phyloP scores from a whole-genome alignment of 1,140 invertebrate genomes.

The Saccostrea echinata region DNA sequence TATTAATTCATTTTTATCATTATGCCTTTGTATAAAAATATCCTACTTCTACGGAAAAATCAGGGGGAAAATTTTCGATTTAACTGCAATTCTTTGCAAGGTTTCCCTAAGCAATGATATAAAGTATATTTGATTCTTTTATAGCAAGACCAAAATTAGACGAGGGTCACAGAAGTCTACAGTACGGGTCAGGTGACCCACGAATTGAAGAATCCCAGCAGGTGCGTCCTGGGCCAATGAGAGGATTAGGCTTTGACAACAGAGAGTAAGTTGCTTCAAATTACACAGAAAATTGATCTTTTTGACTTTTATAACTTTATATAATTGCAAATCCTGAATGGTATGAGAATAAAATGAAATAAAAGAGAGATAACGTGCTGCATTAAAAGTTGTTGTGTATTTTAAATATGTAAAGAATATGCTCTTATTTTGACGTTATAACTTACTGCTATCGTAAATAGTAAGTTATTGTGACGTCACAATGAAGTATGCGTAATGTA shows the following conservation, averaged over 20 bases:
- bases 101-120: background rate
- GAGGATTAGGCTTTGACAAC: background rate
- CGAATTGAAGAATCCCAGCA: background rate
- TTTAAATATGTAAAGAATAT: too few species aligned
- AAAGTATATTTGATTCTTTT: background rate
- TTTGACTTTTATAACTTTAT: too few species aligned
- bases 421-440: background rate
- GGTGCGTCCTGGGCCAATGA: background rate
- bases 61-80: too few species aligned
- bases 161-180: slow-evolving; percentile 7
- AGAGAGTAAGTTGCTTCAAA: slow-evolving; percentile 10
- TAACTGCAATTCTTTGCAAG: background rate
- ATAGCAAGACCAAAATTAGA: slow-evolving; percentile 10
- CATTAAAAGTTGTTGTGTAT: background rate
- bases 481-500: background rate
- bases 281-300: background rate
- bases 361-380: background rate
- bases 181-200: background rate
- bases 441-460: background rate
- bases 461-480: background rate
- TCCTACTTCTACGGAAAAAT: too few species aligned
- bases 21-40: too few species aligned
- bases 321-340: background rate
- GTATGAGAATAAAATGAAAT: background rate
- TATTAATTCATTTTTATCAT: background rate